A percentile compares a stretch with the other conserved stretches of the same genome.
phyloP scores from a whole-genome alignment of 2,113 vertebrate species.

The Quiscalus mexicanus region DNA sequence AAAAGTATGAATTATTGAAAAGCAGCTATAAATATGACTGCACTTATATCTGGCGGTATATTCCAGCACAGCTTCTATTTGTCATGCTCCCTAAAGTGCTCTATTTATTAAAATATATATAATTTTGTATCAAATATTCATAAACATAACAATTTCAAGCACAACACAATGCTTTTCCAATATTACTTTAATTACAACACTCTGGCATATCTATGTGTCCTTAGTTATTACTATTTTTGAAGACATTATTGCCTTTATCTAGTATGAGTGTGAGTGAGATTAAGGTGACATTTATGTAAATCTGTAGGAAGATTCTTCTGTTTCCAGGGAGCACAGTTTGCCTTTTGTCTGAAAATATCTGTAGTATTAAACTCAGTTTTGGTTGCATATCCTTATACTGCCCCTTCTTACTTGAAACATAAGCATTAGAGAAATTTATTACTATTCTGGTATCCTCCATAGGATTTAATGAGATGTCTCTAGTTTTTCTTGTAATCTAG shows the following conservation, averaged over 20 bases:
- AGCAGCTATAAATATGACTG: not conserved
- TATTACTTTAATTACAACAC: not conserved
- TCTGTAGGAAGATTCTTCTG: not conserved
- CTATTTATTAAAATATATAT: not conserved
- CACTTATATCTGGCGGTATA: not conserved
- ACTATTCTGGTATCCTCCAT: not conserved
- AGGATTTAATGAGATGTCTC: not conserved
- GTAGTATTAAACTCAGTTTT: not conserved
- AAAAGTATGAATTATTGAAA: not conserved
- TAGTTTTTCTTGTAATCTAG: not conserved
- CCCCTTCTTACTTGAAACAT: not conserved
- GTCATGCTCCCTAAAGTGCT: not conserved
- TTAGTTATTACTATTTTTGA: not conserved
- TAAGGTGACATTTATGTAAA: not conserved
- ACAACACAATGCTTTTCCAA: not conserved
- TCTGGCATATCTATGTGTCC: not conserved
- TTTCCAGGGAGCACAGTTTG: not conserved
- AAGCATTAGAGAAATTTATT: not conserved
- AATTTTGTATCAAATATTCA: not conserved
- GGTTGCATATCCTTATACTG: not conserved
- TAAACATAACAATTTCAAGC: not conserved
- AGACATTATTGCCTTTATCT: not conserved
- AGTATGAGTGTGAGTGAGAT: not conserved
- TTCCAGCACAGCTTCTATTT: not conserved
- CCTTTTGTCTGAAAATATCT: not conserved